Percentiles rank a stretch among this genome's conserved stretches.
phyloP scores from a whole-genome alignment of 2,888 invertebrate genomes.

The Sinodicranocentrus sp. region DNA sequence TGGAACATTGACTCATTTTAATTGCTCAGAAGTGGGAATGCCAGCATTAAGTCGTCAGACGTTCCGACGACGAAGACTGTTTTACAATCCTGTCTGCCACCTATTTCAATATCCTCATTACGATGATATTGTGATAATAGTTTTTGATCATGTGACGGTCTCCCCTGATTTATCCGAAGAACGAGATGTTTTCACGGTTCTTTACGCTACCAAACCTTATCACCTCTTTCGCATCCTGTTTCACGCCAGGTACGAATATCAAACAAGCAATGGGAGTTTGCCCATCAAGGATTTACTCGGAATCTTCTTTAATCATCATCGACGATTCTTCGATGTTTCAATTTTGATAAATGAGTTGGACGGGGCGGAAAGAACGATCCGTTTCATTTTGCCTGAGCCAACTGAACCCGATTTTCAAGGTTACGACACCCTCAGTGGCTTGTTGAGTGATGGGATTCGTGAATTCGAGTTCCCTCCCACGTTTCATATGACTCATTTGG shows the following conservation, averaged over 20 bases:
- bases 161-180: background rate
- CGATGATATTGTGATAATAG: slow-evolving; percentile 65
- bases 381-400: slow-evolving; percentile 30
- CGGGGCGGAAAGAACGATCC: background rate
- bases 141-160: slow-evolving; percentile 25
- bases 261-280: background rate
- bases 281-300: slow-evolving; percentile 54
- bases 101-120: slow-evolving; percentile 63
- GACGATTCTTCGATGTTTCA: slow-evolving; percentile 61
- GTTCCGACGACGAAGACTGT: slow-evolving; percentile 21
- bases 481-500: slow-evolving; percentile 60
- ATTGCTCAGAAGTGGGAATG: slow-evolving; percentile 51
- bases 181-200: slow-evolving; percentile 46
- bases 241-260: slow-evolving; percentile 44
- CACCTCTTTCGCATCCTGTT: slow-evolving; percentile 64
- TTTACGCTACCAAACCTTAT: slow-evolving; percentile 61
- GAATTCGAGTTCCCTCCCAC: slow-evolving; percentile 56
- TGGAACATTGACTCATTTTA: no score
- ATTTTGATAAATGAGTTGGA: background rate
- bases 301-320: slow-evolving; percentile 71
- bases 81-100: slow-evolving; percentile 68
- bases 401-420: background rate
- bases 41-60: slow-evolving; percentile 21
- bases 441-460: slow-evolving; percentile 55
- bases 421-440: slow-evolving; percentile 30